Percentiles rank a stretch among this genome's conserved stretches.
Evolutionary conservation across 1,140 invertebrate species (phyloP).

Genomic region (Eupristina koningsbergeri): DNA sequence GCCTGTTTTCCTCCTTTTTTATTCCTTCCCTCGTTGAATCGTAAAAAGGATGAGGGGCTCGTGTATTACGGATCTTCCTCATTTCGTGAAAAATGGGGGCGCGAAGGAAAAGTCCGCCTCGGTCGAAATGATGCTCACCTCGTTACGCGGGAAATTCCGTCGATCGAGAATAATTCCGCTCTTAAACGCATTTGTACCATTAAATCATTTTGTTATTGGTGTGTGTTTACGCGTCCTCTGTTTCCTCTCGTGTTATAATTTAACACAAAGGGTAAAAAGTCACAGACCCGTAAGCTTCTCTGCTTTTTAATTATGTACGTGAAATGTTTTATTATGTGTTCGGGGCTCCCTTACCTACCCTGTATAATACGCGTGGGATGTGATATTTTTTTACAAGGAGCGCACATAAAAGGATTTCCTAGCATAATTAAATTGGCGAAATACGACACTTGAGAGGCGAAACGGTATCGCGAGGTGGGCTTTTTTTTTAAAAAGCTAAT

Average conservation of each 20-base stretch:
- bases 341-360: not conserved
- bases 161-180: conserved; percentile 17
- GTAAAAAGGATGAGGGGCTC: conserved; percentile 52
- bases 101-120: not conserved
- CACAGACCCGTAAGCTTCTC: not conserved
- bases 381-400: conserved; percentile 15
- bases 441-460: conserved; percentile 1
- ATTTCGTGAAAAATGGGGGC: not conserved
- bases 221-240: not conserved
- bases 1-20: conserved; percentile 35
- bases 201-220: conserved; percentile 43
- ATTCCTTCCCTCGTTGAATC: conserved; percentile 45
- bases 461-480: not conserved
- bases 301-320: conserved; percentile 35
- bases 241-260: not conserved
- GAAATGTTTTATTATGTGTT: not conserved
- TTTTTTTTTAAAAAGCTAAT: conserved; percentile 8
- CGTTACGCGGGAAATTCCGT: conserved; percentile 29
- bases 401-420: conserved; percentile 5
- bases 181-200: conserved; percentile 47
- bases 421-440: conserved; percentile 37
- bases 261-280: conserved; percentile 19
- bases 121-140: conserved; percentile 26
- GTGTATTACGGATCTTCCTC: conserved; percentile 50
- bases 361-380: not conserved